Evolutionary conservation across 2,888 invertebrate species (phyloP).

Genomic region (Caenorhabditis auriculariae): DNA sequence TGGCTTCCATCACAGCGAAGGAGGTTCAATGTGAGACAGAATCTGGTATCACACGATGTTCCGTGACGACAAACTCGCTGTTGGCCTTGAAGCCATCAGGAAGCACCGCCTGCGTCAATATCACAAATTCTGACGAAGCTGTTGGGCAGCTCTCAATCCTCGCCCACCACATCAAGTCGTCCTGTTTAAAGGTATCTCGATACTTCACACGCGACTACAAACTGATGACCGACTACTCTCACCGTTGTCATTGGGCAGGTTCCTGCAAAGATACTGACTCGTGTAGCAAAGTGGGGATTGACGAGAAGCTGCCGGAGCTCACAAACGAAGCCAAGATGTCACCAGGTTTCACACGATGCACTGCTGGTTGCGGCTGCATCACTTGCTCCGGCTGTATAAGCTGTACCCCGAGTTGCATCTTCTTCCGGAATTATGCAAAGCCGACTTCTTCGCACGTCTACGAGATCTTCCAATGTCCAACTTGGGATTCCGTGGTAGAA

Average conservation of each 20-base stretch:
- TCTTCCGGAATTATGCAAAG: constrained; percentile 11
- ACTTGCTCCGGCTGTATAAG: constrained; percentile 9
- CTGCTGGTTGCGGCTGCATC: constrained; percentile 5
- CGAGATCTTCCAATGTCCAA: constrained; percentile 4
- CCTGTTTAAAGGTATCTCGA: background rate
- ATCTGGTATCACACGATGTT: too few relatives aligned
- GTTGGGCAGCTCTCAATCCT: background rate
- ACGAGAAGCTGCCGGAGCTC: constrained; percentile 8
- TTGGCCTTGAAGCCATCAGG: too few relatives aligned
- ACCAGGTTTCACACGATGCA: constrained; percentile 13
- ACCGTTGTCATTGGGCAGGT: constrained; percentile 7
- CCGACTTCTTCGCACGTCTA: constrained; percentile 6
- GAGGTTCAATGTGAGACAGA: too few relatives aligned
- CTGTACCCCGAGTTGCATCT: constrained; percentile 10
- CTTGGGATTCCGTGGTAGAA: constrained; percentile 3
- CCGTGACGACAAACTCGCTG: too few relatives aligned
- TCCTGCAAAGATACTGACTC: background rate
- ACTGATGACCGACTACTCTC: constrained; percentile 1
- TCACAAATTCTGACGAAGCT: background rate
- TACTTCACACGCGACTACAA: constrained; percentile 5
- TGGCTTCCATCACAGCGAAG: too few relatives aligned
- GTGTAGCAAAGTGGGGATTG: background rate
- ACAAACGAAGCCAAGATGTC: background rate
- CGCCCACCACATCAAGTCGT: background rate
- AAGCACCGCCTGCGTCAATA: too few relatives aligned